Base-by-base conservation (phyloP, 2,113 vertebrate genomes). In the Puffinus mauretanicus region DNA sequence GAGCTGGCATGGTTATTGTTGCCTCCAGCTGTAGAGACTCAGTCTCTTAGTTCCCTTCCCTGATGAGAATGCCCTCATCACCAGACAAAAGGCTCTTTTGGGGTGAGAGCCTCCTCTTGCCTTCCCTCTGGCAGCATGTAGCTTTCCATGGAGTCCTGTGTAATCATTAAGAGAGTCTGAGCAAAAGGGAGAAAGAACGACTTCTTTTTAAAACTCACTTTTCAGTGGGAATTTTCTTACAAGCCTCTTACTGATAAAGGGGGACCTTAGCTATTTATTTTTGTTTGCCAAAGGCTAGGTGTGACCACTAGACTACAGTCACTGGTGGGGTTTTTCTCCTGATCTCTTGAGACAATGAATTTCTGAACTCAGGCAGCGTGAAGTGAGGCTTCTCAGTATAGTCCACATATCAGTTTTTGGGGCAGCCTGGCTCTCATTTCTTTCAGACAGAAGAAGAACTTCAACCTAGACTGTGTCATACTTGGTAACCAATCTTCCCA, bases 291-390 rank as follows among this genome's bases (percentile, higher is more conserved):
- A 66, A 66, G 29, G 42, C 13, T 66, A 30, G 18, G 9, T 36
- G 5, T 66, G 49, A 75, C 46, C 29, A 14, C 42, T 38, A 66
- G 46, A 42, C 61, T 72, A 2, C 4, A 5, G 32, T 80, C 42
- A 64, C 1, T 2, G 24, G 1, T 54, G 18, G 16, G 2, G 4
- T 73, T 82, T 89, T 86, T 58, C 27, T 66, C 20, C 36, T 55
- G 7, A 15, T 58, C 34, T 78, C 49, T 64, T 49, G 44, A 42
- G n/a, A 16, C 17, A 51, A 1, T 51, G 12, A 38, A 57, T 75
- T 61, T 79, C 62, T 54, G 38, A 72, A 58, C 13, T 67, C 9
- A 1, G 18, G 15, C 34, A 76, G 17, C 0, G 0, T 72, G 10
- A 87, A 55, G 6, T 1, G 8, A 89, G 52, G 52, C 13, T 64